Evolutionary conservation across 2,113 vertebrate genomes (phyloP).

Genomic region (Rattus rattus): DNA sequence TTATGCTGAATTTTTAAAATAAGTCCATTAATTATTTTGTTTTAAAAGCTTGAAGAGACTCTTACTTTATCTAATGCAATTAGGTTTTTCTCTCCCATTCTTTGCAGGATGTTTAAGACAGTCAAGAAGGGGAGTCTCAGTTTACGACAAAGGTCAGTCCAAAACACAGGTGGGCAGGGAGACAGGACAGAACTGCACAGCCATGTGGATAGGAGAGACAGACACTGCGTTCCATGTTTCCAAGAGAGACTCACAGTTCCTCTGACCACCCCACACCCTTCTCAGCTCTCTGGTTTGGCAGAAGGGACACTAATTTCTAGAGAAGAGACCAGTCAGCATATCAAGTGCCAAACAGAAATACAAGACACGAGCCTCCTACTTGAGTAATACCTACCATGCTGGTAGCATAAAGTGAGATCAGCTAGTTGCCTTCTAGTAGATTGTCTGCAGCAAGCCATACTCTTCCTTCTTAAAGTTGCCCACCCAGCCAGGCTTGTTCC

Average conservation of each 20-base stretch:
- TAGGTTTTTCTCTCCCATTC: background rate
- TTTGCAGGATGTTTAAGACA: background rate
- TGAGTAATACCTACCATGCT: too few species aligned
- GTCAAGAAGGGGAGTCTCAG: background rate
- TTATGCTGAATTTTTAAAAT: background rate
- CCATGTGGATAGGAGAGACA: rapidly evolving
- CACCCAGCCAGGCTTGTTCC: background rate
- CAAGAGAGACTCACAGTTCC: background rate
- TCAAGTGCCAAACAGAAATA: background rate
- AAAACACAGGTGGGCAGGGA: background rate
- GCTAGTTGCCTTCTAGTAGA: background rate
- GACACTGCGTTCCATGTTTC: background rate
- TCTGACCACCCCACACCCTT: too few species aligned
- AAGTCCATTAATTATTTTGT: background rate
- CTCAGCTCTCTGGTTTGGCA: background rate
- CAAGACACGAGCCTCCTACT: background rate
- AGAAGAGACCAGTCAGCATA: background rate
- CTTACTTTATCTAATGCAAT: background rate
- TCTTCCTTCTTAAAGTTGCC: background rate
- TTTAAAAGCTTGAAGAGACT: background rate
- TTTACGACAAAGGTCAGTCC: background rate
- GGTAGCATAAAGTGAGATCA: background rate
- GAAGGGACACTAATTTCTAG: background rate
- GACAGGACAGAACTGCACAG: background rate
- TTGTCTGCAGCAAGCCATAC: background rate